A percentile compares a stretch with the other conserved stretches of the same genome.
These are phyloP conservation scores for Narcine bancroftii DNA, from an alignment of 2,113 vertebrate genomes.

Conservation along the genomic window DNA sequence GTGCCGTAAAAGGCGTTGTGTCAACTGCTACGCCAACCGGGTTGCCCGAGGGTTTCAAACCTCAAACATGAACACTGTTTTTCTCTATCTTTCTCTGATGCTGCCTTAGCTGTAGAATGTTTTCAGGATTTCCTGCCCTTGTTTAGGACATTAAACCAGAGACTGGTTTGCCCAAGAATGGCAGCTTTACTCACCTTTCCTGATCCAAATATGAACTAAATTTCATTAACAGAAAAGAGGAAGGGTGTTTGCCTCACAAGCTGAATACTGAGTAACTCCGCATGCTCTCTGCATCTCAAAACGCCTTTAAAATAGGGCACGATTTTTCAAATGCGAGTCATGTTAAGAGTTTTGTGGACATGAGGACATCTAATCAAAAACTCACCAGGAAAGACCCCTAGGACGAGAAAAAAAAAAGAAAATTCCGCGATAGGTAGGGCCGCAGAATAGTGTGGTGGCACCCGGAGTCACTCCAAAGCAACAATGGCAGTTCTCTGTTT, in stretches of 20 bases:
- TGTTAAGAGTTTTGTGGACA: neutral
- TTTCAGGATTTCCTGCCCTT: too few relatives aligned
- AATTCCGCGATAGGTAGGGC: neutral
- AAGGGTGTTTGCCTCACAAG: neutral
- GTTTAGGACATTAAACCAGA: neutral
- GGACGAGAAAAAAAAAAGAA: neutral
- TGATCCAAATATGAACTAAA: neutral
- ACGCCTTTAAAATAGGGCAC: neutral
- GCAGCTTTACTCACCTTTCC: neutral
- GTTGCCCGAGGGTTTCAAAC: too few relatives aligned
- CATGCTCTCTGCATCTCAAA: too few relatives aligned
- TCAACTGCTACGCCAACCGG: too few relatives aligned
- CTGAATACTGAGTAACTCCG: neutral
- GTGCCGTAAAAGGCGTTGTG: too few relatives aligned
- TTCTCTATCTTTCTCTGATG: too few relatives aligned
- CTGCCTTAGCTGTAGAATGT: too few relatives aligned
- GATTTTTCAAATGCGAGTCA: neutral
- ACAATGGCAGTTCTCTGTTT: neutral
- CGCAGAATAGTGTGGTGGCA: neutral
- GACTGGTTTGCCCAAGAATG: neutral
- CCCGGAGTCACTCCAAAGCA: neutral
- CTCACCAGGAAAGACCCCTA: neutral
- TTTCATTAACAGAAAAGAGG: neutral
- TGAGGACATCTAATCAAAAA: neutral
- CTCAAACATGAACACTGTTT: too few relatives aligned